These are phyloP conservation scores for Heliconius nattereri DNA, from an alignment of 1,140 invertebrate species.

Conservation along the genomic window DNA sequence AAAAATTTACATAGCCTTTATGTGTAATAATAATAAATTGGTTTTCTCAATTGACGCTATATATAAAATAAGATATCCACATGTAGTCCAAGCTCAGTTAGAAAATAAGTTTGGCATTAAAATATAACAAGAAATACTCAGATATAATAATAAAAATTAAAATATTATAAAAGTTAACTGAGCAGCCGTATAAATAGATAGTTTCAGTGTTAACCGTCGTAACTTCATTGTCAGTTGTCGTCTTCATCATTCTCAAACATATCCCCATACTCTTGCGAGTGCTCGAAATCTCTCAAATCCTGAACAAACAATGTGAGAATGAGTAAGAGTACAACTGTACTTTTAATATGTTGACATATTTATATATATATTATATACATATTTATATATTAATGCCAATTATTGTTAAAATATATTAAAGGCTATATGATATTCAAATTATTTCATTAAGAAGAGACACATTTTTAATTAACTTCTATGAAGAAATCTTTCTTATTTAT, in stretches of 20 bases:
- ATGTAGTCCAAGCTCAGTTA: neutral
- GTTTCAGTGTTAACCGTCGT: neutral
- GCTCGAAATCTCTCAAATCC: slow-evolving; percentile 76
- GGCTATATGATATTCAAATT: neutral
- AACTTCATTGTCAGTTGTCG: slow-evolving; percentile 61
- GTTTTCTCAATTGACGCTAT: neutral
- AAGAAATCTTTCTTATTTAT: neutral
- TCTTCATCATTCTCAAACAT: slow-evolving; percentile 79
- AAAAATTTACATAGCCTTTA: too few relatives aligned
- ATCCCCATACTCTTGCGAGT: slow-evolving; percentile 73
- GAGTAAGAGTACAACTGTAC: slow-evolving; percentile 69
- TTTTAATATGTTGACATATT: neutral
- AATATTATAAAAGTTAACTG: neutral
- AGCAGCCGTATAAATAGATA: neutral
- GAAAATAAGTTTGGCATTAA: neutral
- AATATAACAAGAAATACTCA: neutral
- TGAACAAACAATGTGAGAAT: slow-evolving; percentile 72
- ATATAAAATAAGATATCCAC: neutral
- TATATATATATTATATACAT: too few relatives aligned
- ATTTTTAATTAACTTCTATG: too few relatives aligned
- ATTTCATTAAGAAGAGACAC: neutral
- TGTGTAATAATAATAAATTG: too few relatives aligned
- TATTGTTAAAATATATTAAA: slow-evolving; percentile 1
- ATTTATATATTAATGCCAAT: slow-evolving; percentile 10
- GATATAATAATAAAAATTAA: neutral